phyloP scores from a whole-genome alignment of 2,113 vertebrate species.

The Daubentonia madagascariensis region DNA sequence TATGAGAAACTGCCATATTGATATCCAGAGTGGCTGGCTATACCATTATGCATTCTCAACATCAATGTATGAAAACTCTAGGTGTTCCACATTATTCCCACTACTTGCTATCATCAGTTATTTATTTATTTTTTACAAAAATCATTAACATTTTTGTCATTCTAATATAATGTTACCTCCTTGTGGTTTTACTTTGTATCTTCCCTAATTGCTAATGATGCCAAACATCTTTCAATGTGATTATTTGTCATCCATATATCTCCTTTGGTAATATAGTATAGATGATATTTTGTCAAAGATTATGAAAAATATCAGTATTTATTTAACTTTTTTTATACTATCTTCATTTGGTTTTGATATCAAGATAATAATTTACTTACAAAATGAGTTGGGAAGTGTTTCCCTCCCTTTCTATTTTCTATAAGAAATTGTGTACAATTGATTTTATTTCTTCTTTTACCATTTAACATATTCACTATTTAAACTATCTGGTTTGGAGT shows the following conservation, averaged over 20 bases:
- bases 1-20: neutral
- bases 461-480: no score
- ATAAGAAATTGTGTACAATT: neutral
- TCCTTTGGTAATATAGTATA: neutral
- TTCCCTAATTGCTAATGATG: neutral
- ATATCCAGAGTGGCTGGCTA: neutral
- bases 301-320: neutral
- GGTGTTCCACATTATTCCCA: neutral
- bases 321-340: neutral
- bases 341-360: neutral
- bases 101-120: neutral
- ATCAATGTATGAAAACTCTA: neutral
- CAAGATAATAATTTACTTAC: neutral
- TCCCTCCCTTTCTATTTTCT: neutral
- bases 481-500: neutral
- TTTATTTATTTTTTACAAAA: neutral
- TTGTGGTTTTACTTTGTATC: neutral
- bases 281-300: neutral
- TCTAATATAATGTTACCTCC: neutral
- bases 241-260: neutral
- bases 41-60: neutral
- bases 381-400: neutral
- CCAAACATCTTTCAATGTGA: neutral
- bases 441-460: neutral
- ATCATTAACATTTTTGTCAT: neutral